Percentiles rank a stretch among this genome's conserved stretches.
Conservation (phyloP, 2,113 vertebrate genomes). For the Copsychus sechellarum region DNA sequence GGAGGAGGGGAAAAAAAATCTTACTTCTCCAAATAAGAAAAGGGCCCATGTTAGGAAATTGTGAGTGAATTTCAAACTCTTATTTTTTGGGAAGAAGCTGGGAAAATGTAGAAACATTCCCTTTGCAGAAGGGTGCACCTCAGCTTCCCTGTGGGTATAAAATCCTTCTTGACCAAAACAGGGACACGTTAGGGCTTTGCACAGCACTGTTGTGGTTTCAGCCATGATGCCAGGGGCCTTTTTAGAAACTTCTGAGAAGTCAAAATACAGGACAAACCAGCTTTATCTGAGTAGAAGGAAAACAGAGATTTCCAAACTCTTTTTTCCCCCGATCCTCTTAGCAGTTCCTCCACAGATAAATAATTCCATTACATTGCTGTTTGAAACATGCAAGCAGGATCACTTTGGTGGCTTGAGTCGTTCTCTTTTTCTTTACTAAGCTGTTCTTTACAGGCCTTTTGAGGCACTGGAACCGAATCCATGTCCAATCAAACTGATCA, state of each 20-base stretch:
- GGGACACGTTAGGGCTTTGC: fast-evolving
- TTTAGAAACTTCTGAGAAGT: background rate
- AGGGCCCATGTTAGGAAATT: fast-evolving
- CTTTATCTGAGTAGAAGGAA: background rate
- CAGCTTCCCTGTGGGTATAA: too few relatives aligned
- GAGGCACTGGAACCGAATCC: background rate
- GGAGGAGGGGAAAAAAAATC: fast-evolving
- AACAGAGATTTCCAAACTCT: background rate
- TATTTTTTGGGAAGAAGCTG: background rate
- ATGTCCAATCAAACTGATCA: conserved; percentile 1
- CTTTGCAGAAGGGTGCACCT: background rate
- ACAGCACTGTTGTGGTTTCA: background rate
- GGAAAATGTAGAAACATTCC: background rate
- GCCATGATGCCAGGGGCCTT: background rate
- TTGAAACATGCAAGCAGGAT: background rate
- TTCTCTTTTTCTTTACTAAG: background rate
- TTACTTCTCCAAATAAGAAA: background rate
- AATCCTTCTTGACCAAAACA: background rate
- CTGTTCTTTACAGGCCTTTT: background rate
- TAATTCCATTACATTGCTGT: background rate
- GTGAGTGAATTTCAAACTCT: background rate
- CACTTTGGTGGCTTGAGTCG: background rate
- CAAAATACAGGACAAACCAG: background rate
- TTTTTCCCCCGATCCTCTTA: background rate
- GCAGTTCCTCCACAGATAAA: background rate